Conservation (phyloP, 2,113 vertebrate species). For the Muntiacus reevesi region DNA sequence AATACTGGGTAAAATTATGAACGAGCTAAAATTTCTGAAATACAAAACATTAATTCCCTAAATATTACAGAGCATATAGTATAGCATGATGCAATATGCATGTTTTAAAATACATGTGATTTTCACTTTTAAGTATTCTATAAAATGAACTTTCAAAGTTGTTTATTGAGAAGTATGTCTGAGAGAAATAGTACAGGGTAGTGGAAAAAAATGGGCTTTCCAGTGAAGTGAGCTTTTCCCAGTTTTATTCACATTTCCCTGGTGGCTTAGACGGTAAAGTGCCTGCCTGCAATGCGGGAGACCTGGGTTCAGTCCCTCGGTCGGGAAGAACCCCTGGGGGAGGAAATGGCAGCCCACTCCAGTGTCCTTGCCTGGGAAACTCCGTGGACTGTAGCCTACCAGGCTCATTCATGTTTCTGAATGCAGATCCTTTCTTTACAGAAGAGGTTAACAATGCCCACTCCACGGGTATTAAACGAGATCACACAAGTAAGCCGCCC, state of each 20-base stretch:
- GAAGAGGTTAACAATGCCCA: not conserved
- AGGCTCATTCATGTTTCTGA: not conserved
- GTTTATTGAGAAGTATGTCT: not conserved
- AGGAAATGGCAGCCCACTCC: not conserved
- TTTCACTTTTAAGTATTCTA: not conserved
- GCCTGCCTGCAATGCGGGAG: not conserved
- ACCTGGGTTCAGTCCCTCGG: not conserved
- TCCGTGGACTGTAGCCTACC: not conserved
- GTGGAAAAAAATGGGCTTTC: not conserved
- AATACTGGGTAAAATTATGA: not conserved
- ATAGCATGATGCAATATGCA: not conserved
- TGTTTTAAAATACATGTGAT: not conserved
- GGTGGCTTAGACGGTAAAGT: not conserved
- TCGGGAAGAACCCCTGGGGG: not conserved
- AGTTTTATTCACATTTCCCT: not conserved
- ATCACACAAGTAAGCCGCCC: not conserved
- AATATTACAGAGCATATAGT: not conserved
- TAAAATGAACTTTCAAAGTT: not conserved
- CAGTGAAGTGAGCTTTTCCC: not conserved
- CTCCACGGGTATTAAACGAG: not conserved
- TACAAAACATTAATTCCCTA: not conserved
- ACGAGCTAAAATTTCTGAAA: slow-evolving; percentile 9
- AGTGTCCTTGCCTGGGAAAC: not conserved
- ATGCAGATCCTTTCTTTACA: not conserved
- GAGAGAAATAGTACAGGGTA: not conserved